phyloP scores from a whole-genome alignment of 2,888 invertebrate genomes.

The Sesia apiformis region DNA sequence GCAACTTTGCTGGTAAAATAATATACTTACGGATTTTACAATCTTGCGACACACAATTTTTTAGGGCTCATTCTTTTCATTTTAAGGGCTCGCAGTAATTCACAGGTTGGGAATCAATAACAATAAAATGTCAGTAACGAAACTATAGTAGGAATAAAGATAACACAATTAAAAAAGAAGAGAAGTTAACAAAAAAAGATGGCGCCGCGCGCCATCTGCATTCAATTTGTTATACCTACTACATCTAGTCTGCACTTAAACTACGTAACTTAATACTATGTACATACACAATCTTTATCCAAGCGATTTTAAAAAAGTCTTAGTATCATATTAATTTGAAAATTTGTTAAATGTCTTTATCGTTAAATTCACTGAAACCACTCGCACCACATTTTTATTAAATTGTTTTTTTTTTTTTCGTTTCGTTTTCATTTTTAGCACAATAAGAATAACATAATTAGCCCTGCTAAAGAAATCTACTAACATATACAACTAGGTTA shows the following conservation, averaged over 20 bases:
- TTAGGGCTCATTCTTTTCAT: too few relatives aligned
- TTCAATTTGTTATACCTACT: slow-evolving; percentile 74
- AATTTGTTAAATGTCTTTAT: slow-evolving; percentile 74
- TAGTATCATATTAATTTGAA: slow-evolving; percentile 71
- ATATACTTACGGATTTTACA: too few relatives aligned
- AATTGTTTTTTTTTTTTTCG: slow-evolving; percentile 26
- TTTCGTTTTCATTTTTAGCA: slow-evolving; percentile 43
- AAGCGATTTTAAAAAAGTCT: slow-evolving; percentile 71
- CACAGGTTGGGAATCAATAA: neutral
- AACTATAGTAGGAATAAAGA: slow-evolving; percentile 29
- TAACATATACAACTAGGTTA: slow-evolving; percentile 56
- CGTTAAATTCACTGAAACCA: slow-evolving; percentile 62
- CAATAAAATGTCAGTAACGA: slow-evolving; percentile 21
- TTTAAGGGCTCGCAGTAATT: too few relatives aligned
- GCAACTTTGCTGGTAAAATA: too few relatives aligned
- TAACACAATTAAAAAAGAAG: slow-evolving; percentile 9
- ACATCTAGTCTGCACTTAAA: slow-evolving; percentile 66
- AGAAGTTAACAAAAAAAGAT: slow-evolving; percentile 11
- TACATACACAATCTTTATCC: slow-evolving; percentile 68
- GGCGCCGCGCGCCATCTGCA: slow-evolving; percentile 17
- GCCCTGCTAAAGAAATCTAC: slow-evolving; percentile 52
- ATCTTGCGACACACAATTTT: too few relatives aligned
- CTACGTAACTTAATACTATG: slow-evolving; percentile 64
- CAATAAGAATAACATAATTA: slow-evolving; percentile 56
- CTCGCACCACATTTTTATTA: slow-evolving; percentile 57